phyloP scores from a whole-genome alignment of 2,797 vertebrate species.

The Enteromius treurensis region DNA sequence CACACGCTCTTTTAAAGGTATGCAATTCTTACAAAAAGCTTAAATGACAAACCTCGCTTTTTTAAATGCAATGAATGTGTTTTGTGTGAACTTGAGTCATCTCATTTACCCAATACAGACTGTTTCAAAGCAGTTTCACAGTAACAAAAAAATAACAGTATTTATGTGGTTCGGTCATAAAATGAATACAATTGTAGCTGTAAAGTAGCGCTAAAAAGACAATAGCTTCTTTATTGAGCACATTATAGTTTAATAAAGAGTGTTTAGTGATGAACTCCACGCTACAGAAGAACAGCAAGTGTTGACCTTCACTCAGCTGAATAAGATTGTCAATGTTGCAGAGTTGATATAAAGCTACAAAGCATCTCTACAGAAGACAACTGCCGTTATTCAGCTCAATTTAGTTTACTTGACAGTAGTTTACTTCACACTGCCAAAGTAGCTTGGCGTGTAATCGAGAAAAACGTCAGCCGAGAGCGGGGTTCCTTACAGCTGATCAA shows the following conservation, averaged over 20 bases:
- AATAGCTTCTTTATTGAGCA: not conserved
- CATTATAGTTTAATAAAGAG: not conserved
- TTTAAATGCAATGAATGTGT: not conserved
- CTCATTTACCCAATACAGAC: not conserved
- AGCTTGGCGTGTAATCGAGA: not conserved
- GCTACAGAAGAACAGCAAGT: not conserved
- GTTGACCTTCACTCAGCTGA: not conserved
- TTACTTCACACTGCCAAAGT: not conserved
- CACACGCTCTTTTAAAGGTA: not conserved
- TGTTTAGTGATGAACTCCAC: not conserved
- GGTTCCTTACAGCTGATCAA: conserved; percentile 21
- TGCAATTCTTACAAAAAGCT: not conserved
- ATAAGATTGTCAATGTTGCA: not conserved
- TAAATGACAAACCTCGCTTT: not conserved
- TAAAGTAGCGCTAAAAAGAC: not conserved
- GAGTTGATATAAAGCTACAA: not conserved
- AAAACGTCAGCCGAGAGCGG: not conserved
- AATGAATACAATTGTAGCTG: not conserved
- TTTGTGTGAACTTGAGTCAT: not conserved
- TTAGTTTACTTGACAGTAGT: not conserved
- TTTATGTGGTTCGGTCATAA: not conserved
- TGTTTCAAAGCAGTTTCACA: not conserved
- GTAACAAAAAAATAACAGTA: not conserved
- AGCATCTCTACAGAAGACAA: not conserved
- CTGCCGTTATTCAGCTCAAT: not conserved